phyloP scores from a whole-genome alignment of 2,797 vertebrate genomes.

The Selene dorsalis region DNA sequence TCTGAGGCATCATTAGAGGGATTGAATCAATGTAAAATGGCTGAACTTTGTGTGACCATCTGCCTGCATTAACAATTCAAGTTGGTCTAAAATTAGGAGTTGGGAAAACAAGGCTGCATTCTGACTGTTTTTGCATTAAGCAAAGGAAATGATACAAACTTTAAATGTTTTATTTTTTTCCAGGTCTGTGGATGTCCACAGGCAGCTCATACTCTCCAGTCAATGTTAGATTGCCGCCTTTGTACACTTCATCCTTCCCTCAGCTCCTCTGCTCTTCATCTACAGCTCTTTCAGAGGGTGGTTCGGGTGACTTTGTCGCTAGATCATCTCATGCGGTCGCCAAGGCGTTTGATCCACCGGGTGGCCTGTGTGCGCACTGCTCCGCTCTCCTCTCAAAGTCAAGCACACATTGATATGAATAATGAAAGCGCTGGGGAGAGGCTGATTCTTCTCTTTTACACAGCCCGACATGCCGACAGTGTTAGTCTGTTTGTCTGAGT shows the following conservation, averaged over 20 bases:
- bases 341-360: constrained; percentile 62
- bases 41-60: constrained; percentile 56
- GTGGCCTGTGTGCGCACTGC: constrained; percentile 66
- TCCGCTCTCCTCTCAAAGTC: constrained; percentile 68
- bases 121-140: constrained; percentile 54
- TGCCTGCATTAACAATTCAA: constrained; percentile 60
- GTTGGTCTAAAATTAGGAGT: constrained; percentile 33
- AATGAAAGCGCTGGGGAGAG: constrained; percentile 69
- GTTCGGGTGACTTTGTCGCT: constrained; percentile 46
- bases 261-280: constrained; percentile 30
- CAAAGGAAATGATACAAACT: constrained; percentile 57
- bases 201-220: constrained; percentile 39
- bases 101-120: constrained; percentile 40
- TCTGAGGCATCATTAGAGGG: constrained; percentile 24
- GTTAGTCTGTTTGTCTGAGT: constrained; percentile 70
- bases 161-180: constrained; percentile 73
- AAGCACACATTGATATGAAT: constrained; percentile 72
- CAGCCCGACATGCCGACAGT: constrained; percentile 51
- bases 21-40: constrained; percentile 5
- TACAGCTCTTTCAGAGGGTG: constrained; percentile 25
- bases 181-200: constrained; percentile 63
- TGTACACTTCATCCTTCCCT: constrained; percentile 20
- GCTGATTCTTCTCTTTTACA: constrained; percentile 64
- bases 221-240: constrained; percentile 43
- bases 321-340: constrained; percentile 48